Base-by-base conservation (phyloP, 2,888 invertebrate genomes). In the Pollenia labialis region DNA sequence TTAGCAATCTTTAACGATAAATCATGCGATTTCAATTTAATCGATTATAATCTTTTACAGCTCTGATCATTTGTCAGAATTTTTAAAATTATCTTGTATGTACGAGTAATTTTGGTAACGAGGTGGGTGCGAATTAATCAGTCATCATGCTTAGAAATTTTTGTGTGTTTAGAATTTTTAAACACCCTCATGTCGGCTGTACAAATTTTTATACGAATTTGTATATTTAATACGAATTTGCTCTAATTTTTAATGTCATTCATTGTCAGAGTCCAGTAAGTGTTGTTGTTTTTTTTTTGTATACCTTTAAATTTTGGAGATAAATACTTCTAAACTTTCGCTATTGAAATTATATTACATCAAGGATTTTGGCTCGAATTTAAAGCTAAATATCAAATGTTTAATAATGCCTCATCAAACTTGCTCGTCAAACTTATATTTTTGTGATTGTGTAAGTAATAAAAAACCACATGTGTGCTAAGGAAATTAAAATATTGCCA, bases 141-240 rank as follows among this genome's bases (percentile, higher is more conserved):
- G 44, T 56, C 60, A 54, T 50, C 52, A 74, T 50, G 72, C 46
- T 74, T 85, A 80, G 85, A 75, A 82, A 75, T 64, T 56, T 72
- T 76, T 71, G 50, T 60, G 60, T 82, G 74, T 69, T 85, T 83
- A 86, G 86, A 86, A 86, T 86, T 80, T 80, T 79, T 40, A 52
- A 86, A 69, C 71, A 86, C 86, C 86, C 86, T 66, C 83, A 86
- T 86, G n/a, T n/a, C n/a, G 46, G 42, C 52, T 71, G 52, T 56
- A 69, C 69, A 44, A 46, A 9, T n/a, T 16, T 58, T 32, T 32
- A 12, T 58, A 12, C 32, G 32, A 16, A 12, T 46, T 74, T 16
- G 4, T 62, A 32, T 10, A 46, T 10, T n/a, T 75, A 68, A 75
- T 81, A 9, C 23, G 56, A 50, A 77, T 44, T 50, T 44, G 74